Evolutionary conservation across 2,888 invertebrate species (phyloP).

Genomic region (Cloeon dipterum): DNA sequence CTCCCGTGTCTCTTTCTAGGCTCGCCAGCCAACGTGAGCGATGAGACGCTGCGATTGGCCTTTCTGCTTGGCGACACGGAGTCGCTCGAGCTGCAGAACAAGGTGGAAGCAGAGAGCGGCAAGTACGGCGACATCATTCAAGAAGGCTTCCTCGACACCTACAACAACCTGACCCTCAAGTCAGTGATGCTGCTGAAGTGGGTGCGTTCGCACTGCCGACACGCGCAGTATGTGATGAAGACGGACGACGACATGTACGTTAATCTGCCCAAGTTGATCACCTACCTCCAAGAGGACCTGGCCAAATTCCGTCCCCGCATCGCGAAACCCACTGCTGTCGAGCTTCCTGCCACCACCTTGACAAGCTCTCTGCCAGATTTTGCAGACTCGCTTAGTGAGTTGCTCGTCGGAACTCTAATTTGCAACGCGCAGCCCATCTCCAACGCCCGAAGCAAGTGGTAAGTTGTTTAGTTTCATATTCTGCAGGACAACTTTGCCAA

Average conservation of each 20-base stretch:
- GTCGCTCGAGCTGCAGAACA: slow-evolving; percentile 32
- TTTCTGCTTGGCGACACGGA: slow-evolving; percentile 35
- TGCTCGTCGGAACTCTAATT: slow-evolving; percentile 54
- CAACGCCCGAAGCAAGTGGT: slow-evolving; percentile 56
- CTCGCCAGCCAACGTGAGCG: slow-evolving; percentile 15
- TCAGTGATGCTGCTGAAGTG: slow-evolving; percentile 68
- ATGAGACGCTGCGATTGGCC: slow-evolving; percentile 20
- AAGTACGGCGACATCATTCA: slow-evolving; percentile 56
- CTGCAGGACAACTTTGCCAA: no score
- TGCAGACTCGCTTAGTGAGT: neutral
- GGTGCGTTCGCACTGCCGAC: slow-evolving; percentile 39
- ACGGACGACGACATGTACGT: slow-evolving; percentile 75
- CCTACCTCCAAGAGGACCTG: slow-evolving; percentile 9
- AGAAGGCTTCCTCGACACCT: slow-evolving; percentile 60
- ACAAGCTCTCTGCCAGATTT: neutral
- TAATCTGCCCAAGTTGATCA: slow-evolving; percentile 42
- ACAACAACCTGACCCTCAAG: slow-evolving; percentile 69
- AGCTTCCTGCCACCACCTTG: slow-evolving; percentile 1
- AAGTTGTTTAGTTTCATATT: no score
- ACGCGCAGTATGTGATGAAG: slow-evolving; percentile 49
- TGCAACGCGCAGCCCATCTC: slow-evolving; percentile 52
- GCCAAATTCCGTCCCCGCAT: slow-evolving; percentile 1
- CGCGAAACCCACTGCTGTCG: slow-evolving; percentile 5
- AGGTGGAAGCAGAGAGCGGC: slow-evolving; percentile 38
- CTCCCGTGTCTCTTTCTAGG: slow-evolving; percentile 6